Base-by-base conservation (phyloP, 1,140 invertebrate genomes). In the Hirudo medicinalis region DNA sequence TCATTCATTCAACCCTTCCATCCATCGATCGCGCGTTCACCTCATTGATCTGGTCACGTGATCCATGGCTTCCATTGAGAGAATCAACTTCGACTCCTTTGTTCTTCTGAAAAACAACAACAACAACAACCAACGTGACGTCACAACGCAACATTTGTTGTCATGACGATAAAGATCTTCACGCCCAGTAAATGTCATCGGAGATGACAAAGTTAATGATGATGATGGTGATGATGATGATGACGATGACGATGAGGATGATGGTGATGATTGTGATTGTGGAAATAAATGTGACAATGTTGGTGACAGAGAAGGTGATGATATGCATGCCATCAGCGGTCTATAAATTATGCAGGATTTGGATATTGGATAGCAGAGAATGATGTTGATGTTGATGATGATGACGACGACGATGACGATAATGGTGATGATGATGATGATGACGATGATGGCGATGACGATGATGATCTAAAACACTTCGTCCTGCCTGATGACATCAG, bases 21-120 rank as follows among this genome's bases (percentile, higher is more conserved):
- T 63, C 29, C 57, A 63, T 63, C 29, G 22, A 63, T 63, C 19
- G 57, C 19, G 8, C 15, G 57, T 63, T 63, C 57, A 63, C 29
- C 29, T 63, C 57, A 63, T 63, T 63, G 22, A 63, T 63, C 29
- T 15, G 57, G 22, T 63, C 57, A 32, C 29, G 22, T 32, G 57
- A 25, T 63, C 57, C 22, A 49, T 17, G 43, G 43, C 43, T 49
- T 49, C 43, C 43, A 17, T 49, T 0, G 43, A 49, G 43, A 49
- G 43, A 49, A 49, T 49, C 43, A 49, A 63, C 29, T 22, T 63
- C 57, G 57, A 63, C 13, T 25, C 22, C 19, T 25, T 63, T 25
- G 29, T 63, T 63, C 57, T 63, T 25, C 29, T 1, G n/a, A n/a
- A n/a, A n/a, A n/a, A n/a, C 54, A 57, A 25, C 25, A 25, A 57